phyloP scores from a whole-genome alignment of 2,888 invertebrate species.

The Dynastes maya region DNA sequence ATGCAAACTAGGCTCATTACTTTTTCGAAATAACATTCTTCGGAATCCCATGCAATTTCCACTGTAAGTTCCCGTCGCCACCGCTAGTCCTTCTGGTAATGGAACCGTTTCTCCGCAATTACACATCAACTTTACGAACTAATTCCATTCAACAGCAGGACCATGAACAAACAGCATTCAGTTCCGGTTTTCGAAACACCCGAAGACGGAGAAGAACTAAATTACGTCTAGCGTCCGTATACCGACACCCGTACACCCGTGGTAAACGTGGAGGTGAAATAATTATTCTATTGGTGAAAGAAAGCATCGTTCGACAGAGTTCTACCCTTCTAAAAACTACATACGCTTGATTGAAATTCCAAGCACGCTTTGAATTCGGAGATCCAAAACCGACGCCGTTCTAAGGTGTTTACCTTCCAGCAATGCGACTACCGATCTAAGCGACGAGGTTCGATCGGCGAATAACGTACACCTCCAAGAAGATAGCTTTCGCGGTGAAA shows the following conservation, averaged over 20 bases:
- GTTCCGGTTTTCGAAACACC: slow-evolving; percentile 9
- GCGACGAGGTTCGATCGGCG: neutral
- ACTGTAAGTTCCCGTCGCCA: neutral
- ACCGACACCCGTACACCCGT: neutral
- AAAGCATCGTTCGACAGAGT: slow-evolving; percentile 9
- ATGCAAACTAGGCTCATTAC: slow-evolving; percentile 10
- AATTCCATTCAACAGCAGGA: slow-evolving; percentile 33
- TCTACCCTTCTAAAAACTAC: neutral
- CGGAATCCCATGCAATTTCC: slow-evolving; percentile 4
- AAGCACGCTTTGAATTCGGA: neutral
- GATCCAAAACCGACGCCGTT: neutral
- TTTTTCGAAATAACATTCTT: neutral
- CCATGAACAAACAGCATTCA: slow-evolving; percentile 27
- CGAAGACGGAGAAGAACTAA: slow-evolving; percentile 16
- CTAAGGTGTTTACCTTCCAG: too few relatives aligned
- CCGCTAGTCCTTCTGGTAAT: neutral
- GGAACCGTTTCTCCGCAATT: slow-evolving; percentile 32
- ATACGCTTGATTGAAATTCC: slow-evolving; percentile 33
- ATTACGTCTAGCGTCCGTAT: slow-evolving; percentile 20
- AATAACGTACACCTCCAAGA: too few relatives aligned
- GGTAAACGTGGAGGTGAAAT: slow-evolving; percentile 16
- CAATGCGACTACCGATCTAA: neutral
- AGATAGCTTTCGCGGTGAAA: too few relatives aligned
- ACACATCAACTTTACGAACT: slow-evolving; percentile 46
- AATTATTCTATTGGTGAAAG: slow-evolving; percentile 16